Evolutionary conservation across 2,113 vertebrate genomes (phyloP).

Genomic region (Oenanthe melanoleuca): DNA sequence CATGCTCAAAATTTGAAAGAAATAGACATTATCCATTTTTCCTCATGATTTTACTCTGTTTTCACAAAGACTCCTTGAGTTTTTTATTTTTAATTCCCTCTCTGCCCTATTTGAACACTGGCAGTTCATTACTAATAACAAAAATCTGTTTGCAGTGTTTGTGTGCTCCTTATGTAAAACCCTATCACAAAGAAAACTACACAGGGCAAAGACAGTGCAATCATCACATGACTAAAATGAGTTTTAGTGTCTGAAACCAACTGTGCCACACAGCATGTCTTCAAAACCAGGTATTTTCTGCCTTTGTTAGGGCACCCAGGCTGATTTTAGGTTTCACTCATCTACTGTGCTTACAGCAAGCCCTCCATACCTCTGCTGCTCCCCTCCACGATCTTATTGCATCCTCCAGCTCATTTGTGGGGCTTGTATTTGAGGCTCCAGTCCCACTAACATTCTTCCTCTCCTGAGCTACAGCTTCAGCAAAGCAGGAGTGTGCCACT

Average conservation of each 20-base stretch:
- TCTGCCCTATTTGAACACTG: not conserved
- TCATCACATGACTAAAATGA: not conserved
- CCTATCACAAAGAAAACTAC: not conserved
- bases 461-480: constrained; percentile 90
- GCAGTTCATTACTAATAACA: not conserved
- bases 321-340: not conserved
- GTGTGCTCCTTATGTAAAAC: not conserved
- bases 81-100: not conserved
- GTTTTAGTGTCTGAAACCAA: not conserved
- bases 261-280: not conserved
- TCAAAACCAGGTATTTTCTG: not conserved
- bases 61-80: not conserved
- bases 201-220: not conserved
- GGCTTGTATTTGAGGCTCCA: constrained; percentile 73
- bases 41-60: not conserved
- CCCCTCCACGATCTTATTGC: constrained; percentile 93
- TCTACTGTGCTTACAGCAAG: not conserved
- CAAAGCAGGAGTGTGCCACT: constrained; percentile 93
- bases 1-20: not conserved
- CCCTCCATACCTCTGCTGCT: constrained; percentile 86
- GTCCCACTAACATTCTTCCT: constrained; percentile 74
- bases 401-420: constrained; percentile 89
- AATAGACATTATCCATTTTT: not conserved
- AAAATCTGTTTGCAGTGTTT: not conserved
- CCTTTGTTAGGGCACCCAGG: not conserved